These are phyloP conservation scores for Macheiramphus alcinus DNA, from an alignment of 2,113 vertebrate genomes.

Conservation along the genomic window DNA sequence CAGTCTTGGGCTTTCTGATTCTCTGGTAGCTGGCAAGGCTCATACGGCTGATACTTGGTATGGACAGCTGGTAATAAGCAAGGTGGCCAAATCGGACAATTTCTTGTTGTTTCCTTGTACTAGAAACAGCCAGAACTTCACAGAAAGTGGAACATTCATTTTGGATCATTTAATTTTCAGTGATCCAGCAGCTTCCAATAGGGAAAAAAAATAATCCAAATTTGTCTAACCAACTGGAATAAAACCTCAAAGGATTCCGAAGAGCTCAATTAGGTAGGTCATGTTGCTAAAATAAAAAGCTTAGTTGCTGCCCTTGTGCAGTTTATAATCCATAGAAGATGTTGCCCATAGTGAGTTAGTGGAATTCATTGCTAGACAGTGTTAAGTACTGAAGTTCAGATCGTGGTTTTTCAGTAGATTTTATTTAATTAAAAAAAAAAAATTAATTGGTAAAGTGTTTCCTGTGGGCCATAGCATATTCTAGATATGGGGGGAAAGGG, in stretches of 20 bases:
- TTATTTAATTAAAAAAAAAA: neutral
- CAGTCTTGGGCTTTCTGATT: neutral
- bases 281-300: slow-evolving; percentile 15
- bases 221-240: neutral
- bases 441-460: neutral
- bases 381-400: neutral
- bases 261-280: neutral
- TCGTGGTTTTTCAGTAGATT: neutral
- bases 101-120: neutral
- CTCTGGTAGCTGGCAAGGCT: neutral
- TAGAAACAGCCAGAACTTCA: neutral
- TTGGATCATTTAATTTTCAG: neutral
- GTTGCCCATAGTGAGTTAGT: neutral
- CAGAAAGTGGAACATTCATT: neutral
- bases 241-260: neutral
- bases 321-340: neutral
- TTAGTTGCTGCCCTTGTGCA: neutral
- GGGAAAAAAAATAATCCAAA: neutral
- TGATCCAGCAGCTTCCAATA: neutral
- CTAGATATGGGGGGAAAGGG: neutral
- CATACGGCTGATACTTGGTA: neutral
- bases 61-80: neutral
- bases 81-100: neutral
- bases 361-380: neutral
- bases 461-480: neutral